Evolutionary conservation across 2,113 vertebrate genomes (phyloP), one percentile per base, ranked within the genome.

Genomic region (Pseudorasbora parva): DNA sequence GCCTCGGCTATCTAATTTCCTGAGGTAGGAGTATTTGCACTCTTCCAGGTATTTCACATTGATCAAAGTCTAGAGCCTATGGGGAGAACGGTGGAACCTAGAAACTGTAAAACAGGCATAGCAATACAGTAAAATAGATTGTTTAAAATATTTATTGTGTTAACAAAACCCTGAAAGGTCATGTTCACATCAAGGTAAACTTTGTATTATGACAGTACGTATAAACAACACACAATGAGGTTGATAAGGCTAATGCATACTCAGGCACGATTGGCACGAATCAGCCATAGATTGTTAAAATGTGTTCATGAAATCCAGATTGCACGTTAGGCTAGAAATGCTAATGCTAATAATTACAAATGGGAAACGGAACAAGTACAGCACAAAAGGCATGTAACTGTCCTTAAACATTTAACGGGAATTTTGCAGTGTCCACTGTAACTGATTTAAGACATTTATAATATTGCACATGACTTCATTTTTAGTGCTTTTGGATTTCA

Each of bases 1-100:
- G 19, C 66, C 85, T 66, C 23, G 59, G 45, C 69, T 23, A 41
- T 79, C 41, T 64, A 8, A 45, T 19, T 60, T 78, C 59, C 71
- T 30, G 43, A 45, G 23, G 23, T 25, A 23, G 72, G 41, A 72
- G 68, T 25, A 45, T 23, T 25, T 25, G 14, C 21, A 45, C 75
- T 33, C 7, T 30, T 66, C 41, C 45, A 45, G 57, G n/a, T 78
- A 62, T 47, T 60, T 78, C n/a, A 23, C 57, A 60, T 45, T 45
- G 57, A 62, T 76, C 73, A 56, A 19, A 56, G 47, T 76, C 49
- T 33, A 56, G 27, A 76, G 33, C 14, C 54, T 17, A 56, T 57
- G 9, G 64, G 1, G 19, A n/a, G 64, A 21, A 68, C 47, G 41
- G 41, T 71, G 41, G 41, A 71, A 71, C 5, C 37, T 14, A 23